These are phyloP conservation scores for Rhinichthys osculus DNA, from an alignment of 2,797 vertebrate species.

Conservation along the genomic window DNA sequence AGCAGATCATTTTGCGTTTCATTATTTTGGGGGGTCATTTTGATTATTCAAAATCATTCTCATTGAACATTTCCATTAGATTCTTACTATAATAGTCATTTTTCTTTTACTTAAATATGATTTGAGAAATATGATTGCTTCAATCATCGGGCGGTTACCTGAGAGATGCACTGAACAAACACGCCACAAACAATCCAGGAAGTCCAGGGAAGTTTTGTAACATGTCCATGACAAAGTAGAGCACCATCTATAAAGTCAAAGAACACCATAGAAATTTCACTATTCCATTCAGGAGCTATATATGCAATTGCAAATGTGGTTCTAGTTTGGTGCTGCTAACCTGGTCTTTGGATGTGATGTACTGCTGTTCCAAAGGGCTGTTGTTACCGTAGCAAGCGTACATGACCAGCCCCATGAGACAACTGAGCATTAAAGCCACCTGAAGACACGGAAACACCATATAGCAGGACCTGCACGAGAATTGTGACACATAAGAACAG, in stretches of 20 bases:
- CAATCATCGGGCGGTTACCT: constrained; percentile 74
- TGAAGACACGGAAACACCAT: constrained; percentile 94
- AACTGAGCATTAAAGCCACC: constrained; percentile 86
- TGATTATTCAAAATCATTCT: background rate
- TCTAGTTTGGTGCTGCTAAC: constrained; percentile 69
- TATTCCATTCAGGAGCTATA: background rate
- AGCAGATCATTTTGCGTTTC: background rate
- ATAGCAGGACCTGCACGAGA: constrained; percentile 87
- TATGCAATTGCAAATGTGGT: background rate
- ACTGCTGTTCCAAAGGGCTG: constrained; percentile 67
- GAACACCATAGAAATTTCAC: background rate
- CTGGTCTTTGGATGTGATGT: constrained; percentile 78
- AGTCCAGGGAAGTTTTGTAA: constrained; percentile 84
- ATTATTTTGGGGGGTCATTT: background rate
- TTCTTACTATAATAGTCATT: background rate
- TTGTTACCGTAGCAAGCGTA: constrained; percentile 83
- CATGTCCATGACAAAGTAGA: constrained; percentile 92
- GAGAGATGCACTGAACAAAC: constrained; percentile 91
- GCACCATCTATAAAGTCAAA: constrained; percentile 79
- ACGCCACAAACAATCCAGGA: constrained; percentile 89
- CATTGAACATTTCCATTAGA: background rate
- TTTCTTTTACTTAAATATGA: background rate
- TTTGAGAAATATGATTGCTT: background rate
- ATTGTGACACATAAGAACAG: background rate
- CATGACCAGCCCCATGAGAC: constrained; percentile 93